Conservation (phyloP, 2,888 invertebrate species). For the Conchocele bisecta region DNA sequence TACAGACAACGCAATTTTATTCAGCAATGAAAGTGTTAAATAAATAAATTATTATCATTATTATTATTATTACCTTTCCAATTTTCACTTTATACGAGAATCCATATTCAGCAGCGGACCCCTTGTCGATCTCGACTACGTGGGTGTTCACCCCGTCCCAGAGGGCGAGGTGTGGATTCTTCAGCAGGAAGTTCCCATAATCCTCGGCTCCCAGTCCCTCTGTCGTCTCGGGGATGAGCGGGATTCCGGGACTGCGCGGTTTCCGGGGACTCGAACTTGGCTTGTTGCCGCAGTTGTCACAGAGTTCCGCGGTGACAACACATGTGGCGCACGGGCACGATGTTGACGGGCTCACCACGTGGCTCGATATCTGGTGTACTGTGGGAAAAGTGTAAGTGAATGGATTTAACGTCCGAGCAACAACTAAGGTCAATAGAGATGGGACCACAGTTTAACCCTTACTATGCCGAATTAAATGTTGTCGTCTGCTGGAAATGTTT, state of each 20-base stretch:
- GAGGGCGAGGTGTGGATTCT: slow-evolving; percentile 66
- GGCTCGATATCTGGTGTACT: slow-evolving; percentile 13
- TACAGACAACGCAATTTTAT: too few relatives aligned
- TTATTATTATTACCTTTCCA: slow-evolving; percentile 65
- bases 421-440: too few relatives aligned
- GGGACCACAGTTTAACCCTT: too few relatives aligned
- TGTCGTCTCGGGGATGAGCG: slow-evolving; percentile 13
- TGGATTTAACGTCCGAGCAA: too few relatives aligned
- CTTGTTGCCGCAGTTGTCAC: slow-evolving; percentile 34
- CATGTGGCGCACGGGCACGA: slow-evolving; percentile 30
- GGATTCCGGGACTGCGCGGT: slow-evolving; percentile 19
- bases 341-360: slow-evolving; percentile 6
- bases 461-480: too few relatives aligned
- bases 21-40: too few relatives aligned
- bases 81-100: slow-evolving; percentile 69
- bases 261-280: slow-evolving; percentile 21
- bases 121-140: slow-evolving; percentile 63
- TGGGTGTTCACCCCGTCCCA: slow-evolving; percentile 68
- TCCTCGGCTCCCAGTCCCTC: slow-evolving; percentile 33
- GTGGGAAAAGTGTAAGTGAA: too few relatives aligned
- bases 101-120: slow-evolving; percentile 56
- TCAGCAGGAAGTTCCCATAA: slow-evolving; percentile 35
- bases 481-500: too few relatives aligned
- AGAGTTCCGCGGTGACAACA: slow-evolving; percentile 11
- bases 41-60: too few relatives aligned